Evolutionary conservation across 1,140 invertebrate species (phyloP).

Genomic region (Parasteatoda tepidariorum): DNA sequence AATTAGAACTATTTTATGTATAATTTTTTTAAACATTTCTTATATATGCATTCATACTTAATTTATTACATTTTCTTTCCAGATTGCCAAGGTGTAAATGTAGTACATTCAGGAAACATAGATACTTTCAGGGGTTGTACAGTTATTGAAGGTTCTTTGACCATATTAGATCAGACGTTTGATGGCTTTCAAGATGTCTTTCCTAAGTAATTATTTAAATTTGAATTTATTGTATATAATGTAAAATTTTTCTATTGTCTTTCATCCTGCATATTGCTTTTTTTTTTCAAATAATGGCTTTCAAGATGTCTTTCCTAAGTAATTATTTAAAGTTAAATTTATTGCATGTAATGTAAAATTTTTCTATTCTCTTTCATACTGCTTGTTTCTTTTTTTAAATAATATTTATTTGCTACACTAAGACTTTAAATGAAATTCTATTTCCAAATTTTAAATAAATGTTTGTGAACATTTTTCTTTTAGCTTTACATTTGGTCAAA

Average conservation of each 20-base stretch:
- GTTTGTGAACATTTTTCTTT: constrained; percentile 1
- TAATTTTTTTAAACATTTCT: no score
- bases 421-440: no score
- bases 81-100: constrained; percentile 68
- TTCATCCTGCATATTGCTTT: no score
- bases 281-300: no score
- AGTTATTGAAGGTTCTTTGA: constrained; percentile 91
- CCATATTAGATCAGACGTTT: constrained; percentile 90
- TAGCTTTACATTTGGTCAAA: constrained; percentile 80
- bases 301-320: constrained; percentile 78
- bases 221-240: not conserved
- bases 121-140: constrained; percentile 91
- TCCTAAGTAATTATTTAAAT: constrained; percentile 66
- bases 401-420: no score
- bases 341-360: not conserved
- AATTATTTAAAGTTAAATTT: constrained; percentile 47
- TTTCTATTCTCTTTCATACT: no score
- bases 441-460: no score
- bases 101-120: constrained; percentile 89
- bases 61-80: no score
- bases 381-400: no score
- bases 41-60: no score
- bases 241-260: no score
- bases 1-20: no score
- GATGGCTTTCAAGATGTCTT: constrained; percentile 86